These are phyloP conservation scores for Orthosia incerta DNA, from an alignment of 2,888 invertebrate species.

Conservation along the genomic window DNA sequence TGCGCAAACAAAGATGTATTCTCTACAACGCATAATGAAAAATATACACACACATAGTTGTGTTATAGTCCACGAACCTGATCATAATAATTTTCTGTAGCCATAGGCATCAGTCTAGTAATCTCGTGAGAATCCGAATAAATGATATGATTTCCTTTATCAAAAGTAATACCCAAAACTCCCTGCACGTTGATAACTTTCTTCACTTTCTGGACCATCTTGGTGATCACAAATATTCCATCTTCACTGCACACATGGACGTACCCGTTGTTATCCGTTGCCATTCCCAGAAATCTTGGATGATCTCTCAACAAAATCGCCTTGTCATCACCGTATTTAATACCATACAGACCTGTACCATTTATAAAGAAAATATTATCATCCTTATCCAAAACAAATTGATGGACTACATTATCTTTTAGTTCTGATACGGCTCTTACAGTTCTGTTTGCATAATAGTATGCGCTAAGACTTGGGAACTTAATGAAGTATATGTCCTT, in stretches of 20 bases:
- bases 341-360: slow-evolving; percentile 79
- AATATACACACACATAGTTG: too few species aligned
- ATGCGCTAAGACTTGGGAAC: slow-evolving; percentile 81
- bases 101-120: slow-evolving; percentile 73
- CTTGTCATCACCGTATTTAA: slow-evolving; percentile 67
- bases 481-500: slow-evolving; percentile 80
- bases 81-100: slow-evolving; percentile 43
- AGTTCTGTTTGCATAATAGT: slow-evolving; percentile 75
- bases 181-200: slow-evolving; percentile 78
- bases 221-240: slow-evolving; percentile 80
- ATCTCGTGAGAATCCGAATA: slow-evolving; percentile 85
- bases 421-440: slow-evolving; percentile 72
- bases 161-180: slow-evolving; percentile 82
- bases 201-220: slow-evolving; percentile 77
- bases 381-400: slow-evolving; percentile 80
- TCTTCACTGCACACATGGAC: slow-evolving; percentile 83
- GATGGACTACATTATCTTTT: slow-evolving; percentile 74
- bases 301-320: slow-evolving; percentile 73
- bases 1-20: too few species aligned
- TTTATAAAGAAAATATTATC: slow-evolving; percentile 83
- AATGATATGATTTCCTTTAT: slow-evolving; percentile 80
- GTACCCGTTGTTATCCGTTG: slow-evolving; percentile 77
- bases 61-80: slow-evolving; percentile 28
- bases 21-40: too few species aligned
- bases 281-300: slow-evolving; percentile 79